Evolutionary conservation across 2,113 vertebrate genomes (phyloP), one percentile per base, ranked within the genome.

Genomic region (Uropsilus gracilis): DNA sequence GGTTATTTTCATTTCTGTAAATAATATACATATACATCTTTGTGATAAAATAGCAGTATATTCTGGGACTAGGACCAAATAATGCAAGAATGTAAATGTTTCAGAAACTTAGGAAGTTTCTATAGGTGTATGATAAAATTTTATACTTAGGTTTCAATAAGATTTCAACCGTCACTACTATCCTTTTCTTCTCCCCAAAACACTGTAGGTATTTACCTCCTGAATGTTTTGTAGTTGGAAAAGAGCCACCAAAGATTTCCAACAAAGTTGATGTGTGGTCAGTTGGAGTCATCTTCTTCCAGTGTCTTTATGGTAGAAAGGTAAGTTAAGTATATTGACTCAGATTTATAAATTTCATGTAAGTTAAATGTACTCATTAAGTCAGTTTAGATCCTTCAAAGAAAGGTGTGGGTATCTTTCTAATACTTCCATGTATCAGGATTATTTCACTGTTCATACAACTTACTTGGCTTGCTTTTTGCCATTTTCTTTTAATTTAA

Each of bases 261-360:
- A 99, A 99, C 98, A 99, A 99, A 97, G 99, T 99, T 98, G 99
- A 99, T 0, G 99, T 99, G 39, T 99, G 99, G 99, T 99, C 99
- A 61, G 99, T 99, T 82, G 99, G 99, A 71, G 99, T 99, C 80
- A 99, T 99, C 97, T 99, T 99, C 98, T 99, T 99, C 98, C 99
- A 99, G 97, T 99, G 99, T 99, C 99, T 99, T 39, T 99, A 99
- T 97, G 99, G 99, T 97, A 99, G 99, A 98, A 99, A 99, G 99
- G 99, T 99, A 98, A 98, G 94, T 71, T 82, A 68, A 50, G 63
- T 80, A 42, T 0, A 46, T 14, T 88, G 34, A 42, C 73, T 72
- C 34, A 72, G 12, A 76, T 84, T 1, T 75, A 17, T 34, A n/a
- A 37, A 68, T 17, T 63, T 48, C 42, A 64, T 28, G 80, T 20